Percentiles rank a stretch among this genome's conserved stretches.
phyloP scores from a whole-genome alignment of 1,140 invertebrate species.

The Papilio xuthus region DNA sequence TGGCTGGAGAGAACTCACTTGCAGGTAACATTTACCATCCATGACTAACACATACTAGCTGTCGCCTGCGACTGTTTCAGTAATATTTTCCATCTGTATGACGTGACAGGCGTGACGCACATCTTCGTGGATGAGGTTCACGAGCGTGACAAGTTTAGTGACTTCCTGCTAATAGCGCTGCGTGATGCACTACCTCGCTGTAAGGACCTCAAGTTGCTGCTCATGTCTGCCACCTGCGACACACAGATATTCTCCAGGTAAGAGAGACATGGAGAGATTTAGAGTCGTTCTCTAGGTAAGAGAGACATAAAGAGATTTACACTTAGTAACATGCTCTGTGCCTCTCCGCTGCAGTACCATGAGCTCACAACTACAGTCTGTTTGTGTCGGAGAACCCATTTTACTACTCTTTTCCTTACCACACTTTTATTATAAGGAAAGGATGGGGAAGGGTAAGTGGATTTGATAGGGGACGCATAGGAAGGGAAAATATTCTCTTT shows the following conservation, averaged over 20 bases:
- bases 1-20: constrained; percentile 87
- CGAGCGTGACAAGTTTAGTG: constrained; percentile 95
- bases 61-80: no score
- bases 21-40: constrained; percentile 47
- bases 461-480: no score
- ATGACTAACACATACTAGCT: not conserved
- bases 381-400: not conserved
- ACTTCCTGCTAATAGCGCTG: constrained; percentile 94
- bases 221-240: constrained; percentile 98
- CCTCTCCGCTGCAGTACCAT: no score
- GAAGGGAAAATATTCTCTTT: no score
- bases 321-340: no score
- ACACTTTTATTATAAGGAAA: no score
- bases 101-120: constrained; percentile 86
- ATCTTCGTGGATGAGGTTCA: constrained; percentile 97
- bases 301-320: no score
- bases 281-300: constrained; percentile 87
- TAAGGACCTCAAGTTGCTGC: constrained; percentile 89
- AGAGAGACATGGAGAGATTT: no score
- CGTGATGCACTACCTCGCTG: constrained; percentile 88
- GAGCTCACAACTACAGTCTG: no score
- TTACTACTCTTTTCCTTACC: no score
- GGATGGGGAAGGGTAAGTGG: no score
- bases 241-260: constrained; percentile 87
- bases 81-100: constrained; percentile 15